Base-by-base conservation (phyloP, 23 tunicate genomes). In the Trididemnum nubilum region DNA sequence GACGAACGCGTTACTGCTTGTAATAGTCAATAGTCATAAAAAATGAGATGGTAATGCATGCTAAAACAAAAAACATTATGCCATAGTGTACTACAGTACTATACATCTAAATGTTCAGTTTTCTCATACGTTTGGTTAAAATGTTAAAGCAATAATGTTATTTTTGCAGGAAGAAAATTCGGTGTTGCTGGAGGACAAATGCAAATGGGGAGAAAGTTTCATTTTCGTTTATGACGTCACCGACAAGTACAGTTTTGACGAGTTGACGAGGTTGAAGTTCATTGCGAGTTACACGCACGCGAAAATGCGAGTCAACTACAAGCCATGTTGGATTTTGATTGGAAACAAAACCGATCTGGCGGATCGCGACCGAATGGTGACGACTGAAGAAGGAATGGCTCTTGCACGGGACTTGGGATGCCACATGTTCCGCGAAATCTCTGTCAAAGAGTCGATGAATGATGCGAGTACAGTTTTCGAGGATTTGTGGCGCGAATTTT, bases 131-230 rank as follows among this genome's bases (percentile, higher is more conserved):
- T n/a, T n/a, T n/a, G n/a, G n/a, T n/a, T n/a, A n/a, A n/a, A n/a
- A n/a, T n/a, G n/a, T n/a, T n/a, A n/a, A n/a, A n/a, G n/a, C n/a
- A n/a, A n/a, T 15, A 44, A 44, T 32, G 7, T 33, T 67, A 15
- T 23, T 22, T 70, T 79, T 66, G n/a, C 66, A 88, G 93, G 93
- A 88, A 29, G 87, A 88, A 38, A 59, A 88, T 29, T 88, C 87
- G 50, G 39, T 82, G 73, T 51, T 51, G 81, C 44, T 88, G 40
- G 95, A 89, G 39, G 95, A 89, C 70, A 89, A 84, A 72, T 89
- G 95, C 85, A 83, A 83, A 35, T 89, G 95, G 95, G 95, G 88
- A 19, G 95, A 89, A 33, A 78, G 84, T 44, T 89, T 89, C 35
- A 84, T 89, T 29, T 79, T 89, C 38, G 88, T 89, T 23, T 89